Conservation (phyloP, 2,113 vertebrate species). For the Siniperca knerii region DNA sequence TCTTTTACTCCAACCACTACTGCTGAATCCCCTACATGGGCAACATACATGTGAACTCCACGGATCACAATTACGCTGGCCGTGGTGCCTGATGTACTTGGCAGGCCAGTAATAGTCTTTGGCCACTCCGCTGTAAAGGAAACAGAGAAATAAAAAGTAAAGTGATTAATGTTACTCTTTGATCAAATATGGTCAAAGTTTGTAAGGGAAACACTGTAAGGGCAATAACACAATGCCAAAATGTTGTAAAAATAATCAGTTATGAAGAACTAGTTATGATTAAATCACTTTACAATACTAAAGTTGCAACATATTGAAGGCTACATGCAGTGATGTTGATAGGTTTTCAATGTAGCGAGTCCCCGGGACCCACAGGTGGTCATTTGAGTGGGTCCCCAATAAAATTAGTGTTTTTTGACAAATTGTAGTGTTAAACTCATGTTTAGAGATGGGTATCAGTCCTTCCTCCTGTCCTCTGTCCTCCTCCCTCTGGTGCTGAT, state of each 20-base stretch:
- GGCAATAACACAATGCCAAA: not conserved
- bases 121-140: conserved; percentile 92
- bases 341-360: too few relatives aligned
- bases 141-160: not conserved
- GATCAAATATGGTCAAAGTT: not conserved
- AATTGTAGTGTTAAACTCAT: too few relatives aligned
- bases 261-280: too few relatives aligned
- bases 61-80: conserved; percentile 97
- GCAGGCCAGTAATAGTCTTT: conserved; percentile 96
- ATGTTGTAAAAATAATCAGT: not conserved
- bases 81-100: conserved; percentile 97
- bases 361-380: too few relatives aligned
- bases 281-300: not conserved
- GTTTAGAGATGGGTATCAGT: too few relatives aligned
- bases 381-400: too few relatives aligned
- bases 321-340: too few relatives aligned
- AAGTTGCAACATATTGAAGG: too few relatives aligned
- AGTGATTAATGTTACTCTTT: not conserved
- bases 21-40: conserved; percentile 96
- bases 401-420: too few relatives aligned
- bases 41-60: conserved; percentile 94
- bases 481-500: too few relatives aligned
- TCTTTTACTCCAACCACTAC: conserved; percentile 96
- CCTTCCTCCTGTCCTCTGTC: too few relatives aligned
- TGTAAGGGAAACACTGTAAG: not conserved